Percentiles rank a stretch among this genome's conserved stretches.
These are phyloP conservation scores for Catharus fuscescens DNA, from an alignment of 2,113 vertebrate genomes.

Conservation along the genomic window DNA sequence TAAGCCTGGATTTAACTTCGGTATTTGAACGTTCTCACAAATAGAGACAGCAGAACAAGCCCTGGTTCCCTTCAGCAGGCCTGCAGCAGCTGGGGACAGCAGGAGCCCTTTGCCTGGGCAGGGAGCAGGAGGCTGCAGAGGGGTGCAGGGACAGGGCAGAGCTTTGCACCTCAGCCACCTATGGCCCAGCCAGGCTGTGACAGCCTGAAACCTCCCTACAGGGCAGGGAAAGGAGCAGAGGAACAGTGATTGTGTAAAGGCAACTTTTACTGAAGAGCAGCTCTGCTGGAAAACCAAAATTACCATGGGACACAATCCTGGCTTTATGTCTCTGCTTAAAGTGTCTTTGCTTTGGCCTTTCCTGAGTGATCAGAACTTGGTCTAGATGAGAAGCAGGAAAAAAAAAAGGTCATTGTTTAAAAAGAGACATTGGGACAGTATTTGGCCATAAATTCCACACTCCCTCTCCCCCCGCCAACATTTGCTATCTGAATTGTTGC, in stretches of 20 bases:
- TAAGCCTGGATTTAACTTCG: conserved; percentile 45
- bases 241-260: neutral
- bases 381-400: neutral
- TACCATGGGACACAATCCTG: neutral
- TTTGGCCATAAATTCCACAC: neutral
- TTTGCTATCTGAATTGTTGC: neutral
- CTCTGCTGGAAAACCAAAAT: neutral
- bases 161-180: neutral
- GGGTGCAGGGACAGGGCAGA: neutral
- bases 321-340: neutral
- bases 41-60: neutral
- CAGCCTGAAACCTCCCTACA: neutral
- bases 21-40: neutral
- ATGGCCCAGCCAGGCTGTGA: fast-evolving
- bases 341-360: neutral
- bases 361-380: neutral
- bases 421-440: neutral
- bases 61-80: neutral
- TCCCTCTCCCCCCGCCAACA: too few species aligned
- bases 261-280: neutral
- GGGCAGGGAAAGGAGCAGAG: neutral
- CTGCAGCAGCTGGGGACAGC: neutral
- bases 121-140: neutral
- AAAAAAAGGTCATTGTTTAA: neutral
- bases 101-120: neutral